phyloP scores from a whole-genome alignment of 2,888 invertebrate species.

The Cynaeus angustus region DNA sequence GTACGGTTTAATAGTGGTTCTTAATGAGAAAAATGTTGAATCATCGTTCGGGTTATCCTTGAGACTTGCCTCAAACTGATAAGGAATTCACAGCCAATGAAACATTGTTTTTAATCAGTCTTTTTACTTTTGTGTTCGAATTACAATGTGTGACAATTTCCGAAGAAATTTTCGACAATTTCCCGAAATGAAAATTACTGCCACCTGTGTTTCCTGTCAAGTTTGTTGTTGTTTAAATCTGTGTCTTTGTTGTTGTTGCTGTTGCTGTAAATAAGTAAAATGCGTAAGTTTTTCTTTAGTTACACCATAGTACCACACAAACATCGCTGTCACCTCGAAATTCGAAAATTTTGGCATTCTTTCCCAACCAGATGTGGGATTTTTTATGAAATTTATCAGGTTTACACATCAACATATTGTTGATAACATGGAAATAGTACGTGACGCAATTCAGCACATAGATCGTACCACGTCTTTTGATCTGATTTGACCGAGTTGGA shows the following conservation, averaged over 20 bases:
- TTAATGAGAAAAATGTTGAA: constrained; percentile 52
- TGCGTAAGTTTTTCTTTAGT: constrained; percentile 39
- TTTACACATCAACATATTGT: constrained; percentile 41
- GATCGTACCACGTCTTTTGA: constrained; percentile 23
- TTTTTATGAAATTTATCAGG: constrained; percentile 30
- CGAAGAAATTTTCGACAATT: constrained; percentile 44
- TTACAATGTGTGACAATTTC: constrained; percentile 51
- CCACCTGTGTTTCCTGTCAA: constrained; percentile 16
- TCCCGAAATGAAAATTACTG: constrained; percentile 50
- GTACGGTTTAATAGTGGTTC: constrained; percentile 40
- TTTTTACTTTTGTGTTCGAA: constrained; percentile 51
- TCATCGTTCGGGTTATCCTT: constrained; percentile 55
- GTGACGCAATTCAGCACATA: constrained; percentile 45
- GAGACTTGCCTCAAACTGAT: constrained; percentile 53
- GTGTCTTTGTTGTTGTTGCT: constrained; percentile 45
- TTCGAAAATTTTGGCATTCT: neutral
- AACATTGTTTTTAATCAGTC: constrained; percentile 52
- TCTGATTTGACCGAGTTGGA: constrained; percentile 6
- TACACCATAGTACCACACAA: neutral
- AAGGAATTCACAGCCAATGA: constrained; percentile 50
- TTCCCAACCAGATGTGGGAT: neutral
- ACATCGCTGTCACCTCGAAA: neutral
- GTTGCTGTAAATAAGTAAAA: constrained; percentile 52
- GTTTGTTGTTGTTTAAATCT: constrained; percentile 41
- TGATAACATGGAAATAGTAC: constrained; percentile 46